Base-by-base conservation (phyloP, 2,888 invertebrate genomes). In the Lasioglossum calceatum region DNA sequence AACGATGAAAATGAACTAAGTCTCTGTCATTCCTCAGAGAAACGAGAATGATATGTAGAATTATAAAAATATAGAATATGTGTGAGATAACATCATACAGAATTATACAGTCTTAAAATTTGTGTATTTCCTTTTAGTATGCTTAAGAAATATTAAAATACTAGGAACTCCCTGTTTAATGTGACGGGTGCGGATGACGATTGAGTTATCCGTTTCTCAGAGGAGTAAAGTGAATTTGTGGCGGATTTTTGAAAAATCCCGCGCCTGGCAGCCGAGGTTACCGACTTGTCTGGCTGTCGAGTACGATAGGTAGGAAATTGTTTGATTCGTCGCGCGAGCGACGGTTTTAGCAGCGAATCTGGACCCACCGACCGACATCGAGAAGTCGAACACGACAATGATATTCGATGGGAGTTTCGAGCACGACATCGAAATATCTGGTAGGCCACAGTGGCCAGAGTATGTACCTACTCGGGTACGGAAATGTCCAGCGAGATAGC, bases 401-500 rank as follows among this genome's bases (percentile, higher is more conserved):
- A 87, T 84, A 81, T 85, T 87, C 81, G 86, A 84, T 78, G 83
- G 81, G 75, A 88, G 85, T 88, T 89, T 88, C 86, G 78, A 82
- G 83, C 86, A 64, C 88, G 83, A 87, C 83, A 85, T 88, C 89
- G 90, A 91, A 91, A 87, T 91, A 91, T 91, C 91, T 91, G 87
- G 84, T 88, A 87, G 90, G 87, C 90, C 86, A 86, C 87, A 81
- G 82, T 83, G 82, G 81, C 85, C 78, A 70, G 87, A 81, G 86
- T 88, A 88, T 87, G 89, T 89, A 86, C 86, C 86, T 89, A 89
- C 86, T 90, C 90, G 92, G 93, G 91, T 93, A 93, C 94, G 94
- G 94, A 93, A 94, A 93, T 93, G 94, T 93, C 93, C 93, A 89
- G 91, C 91, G 92, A 93, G 94, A 93, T 94, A 94, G 93, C 93